Base-by-base conservation (phyloP, 2,888 invertebrate genomes). In the Drosophila flavopinicola region DNA sequence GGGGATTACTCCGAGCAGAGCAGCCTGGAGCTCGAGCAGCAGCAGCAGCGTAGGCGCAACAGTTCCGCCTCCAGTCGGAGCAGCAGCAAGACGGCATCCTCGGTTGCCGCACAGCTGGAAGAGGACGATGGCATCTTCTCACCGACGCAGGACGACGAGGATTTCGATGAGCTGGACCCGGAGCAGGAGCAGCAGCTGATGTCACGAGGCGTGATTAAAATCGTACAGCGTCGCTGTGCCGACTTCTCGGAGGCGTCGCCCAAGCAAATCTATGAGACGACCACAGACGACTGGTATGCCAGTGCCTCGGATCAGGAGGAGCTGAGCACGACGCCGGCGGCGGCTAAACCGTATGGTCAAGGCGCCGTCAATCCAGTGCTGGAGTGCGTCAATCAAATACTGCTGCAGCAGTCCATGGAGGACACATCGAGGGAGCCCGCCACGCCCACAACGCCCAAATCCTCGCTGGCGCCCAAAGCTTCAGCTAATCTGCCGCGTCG, bases 381-480 rank as follows among this genome's bases (percentile, higher is more conserved):
- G 45, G 96, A 96, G 90, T 96, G 96, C 87, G 96, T 96, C 71
- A 96, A 96, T 91, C 96, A 91, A 91, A 96, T 96, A 78, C 91
- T 96, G 32, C 91, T 96, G 25, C 95, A 96, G 78, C 96, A 96
- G 88, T 93, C 93, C 15, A 92, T 94, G 89, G 94, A 94, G 66
- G 94, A 90, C 24, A 78, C 88, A 2, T 60, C 83, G 9, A 74
- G 79, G 5, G 85, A 88, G 9, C 69, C 66, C 2, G 29, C 65
- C 35, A 64, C 64, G 10, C 66, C 44, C 20, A 20, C 20, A 20
- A 44, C 44, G 3, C 44, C 74, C 10, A 82, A 78, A 57, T 49
- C 84, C 45, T 24, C 70, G 11, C 3, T 78, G 65, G 51, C 54
- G 2, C 45, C 66, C 15, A 70, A 61, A n/a, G 9, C 48, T 0